Base-by-base conservation (phyloP, 2,888 invertebrate species). In the Andricus curvator region DNA sequence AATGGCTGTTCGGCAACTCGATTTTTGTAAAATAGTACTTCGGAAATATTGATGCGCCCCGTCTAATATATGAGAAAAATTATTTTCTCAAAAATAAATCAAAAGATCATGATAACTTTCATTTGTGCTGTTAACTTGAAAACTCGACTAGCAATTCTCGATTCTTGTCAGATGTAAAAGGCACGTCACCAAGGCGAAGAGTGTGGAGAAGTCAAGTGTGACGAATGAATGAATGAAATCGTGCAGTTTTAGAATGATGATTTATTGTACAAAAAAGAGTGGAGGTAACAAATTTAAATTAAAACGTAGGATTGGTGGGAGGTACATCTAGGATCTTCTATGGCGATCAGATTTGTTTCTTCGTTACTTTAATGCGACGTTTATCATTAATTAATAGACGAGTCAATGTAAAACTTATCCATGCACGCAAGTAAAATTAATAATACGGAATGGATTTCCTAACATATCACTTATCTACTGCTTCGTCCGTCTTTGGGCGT, bases 401-500 rank as follows among this genome's bases (percentile, higher is more conserved):
- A 29, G 48, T 70, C 51, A 74, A 74, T 74, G 74, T 74, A 56
- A 74, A 74, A 74, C 74, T 74, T 56, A 74, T 74, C 74, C 74
- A 74, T 74, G 74, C 56, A 74, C 29, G 74, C 56, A 56, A 74
- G 51, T 74, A 51, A 74, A 74, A 74, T 74, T 74, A 74, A 74
- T 74, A 74, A 56, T 74, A 74, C 74, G 74, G 56, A 74, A 74
- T 74, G 74, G 74, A 74, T 78, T 79, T 85, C 86, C 86, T 89
- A 88, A 87, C 85, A 86, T 85, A 88, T 90, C 88, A 92, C 89
- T 92, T 92, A 89, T 92, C 91, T 92, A 92, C 90, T 84, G 91
- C 91, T 89, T 91, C 92, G 84, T 91, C 92, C 90, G 90, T 86
- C 89, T 91, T 91, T 87, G 90, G 88, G 91, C 92, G 91, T 89